Evolutionary conservation across 2,888 invertebrate species (phyloP).

Genomic region (Parapristionchus giblindavisi): DNA sequence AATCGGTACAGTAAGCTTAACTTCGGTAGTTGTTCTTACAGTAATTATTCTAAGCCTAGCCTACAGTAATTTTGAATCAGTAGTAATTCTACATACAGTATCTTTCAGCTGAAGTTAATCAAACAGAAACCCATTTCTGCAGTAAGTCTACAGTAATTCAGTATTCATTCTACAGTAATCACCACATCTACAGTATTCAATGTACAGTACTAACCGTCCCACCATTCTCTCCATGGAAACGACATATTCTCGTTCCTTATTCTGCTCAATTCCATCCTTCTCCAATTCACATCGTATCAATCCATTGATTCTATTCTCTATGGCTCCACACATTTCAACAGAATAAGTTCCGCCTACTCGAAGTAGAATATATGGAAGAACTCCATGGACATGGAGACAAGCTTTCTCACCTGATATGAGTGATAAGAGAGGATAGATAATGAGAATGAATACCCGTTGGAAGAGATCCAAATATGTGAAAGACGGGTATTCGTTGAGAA

Average conservation of each 20-base stretch:
- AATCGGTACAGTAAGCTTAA: too few relatives aligned
- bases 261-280: slow-evolving; percentile 22
- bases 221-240: slow-evolving; percentile 16
- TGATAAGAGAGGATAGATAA: background rate
- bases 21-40: too few relatives aligned
- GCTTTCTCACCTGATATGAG: slow-evolving; percentile 54
- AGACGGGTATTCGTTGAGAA: slow-evolving; percentile 24
- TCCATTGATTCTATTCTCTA: slow-evolving; percentile 29
- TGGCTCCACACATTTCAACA: slow-evolving; percentile 29
- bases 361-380: slow-evolving; percentile 58
- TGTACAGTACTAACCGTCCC: background rate
- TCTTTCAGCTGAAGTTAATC: too few relatives aligned
- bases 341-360: slow-evolving; percentile 52
- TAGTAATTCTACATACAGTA: too few relatives aligned
- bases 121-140: too few relatives aligned
- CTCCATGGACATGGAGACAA: slow-evolving; percentile 62
- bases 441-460: slow-evolving; percentile 10
- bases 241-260: slow-evolving; percentile 19
- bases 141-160: too few relatives aligned
- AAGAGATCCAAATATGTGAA: slow-evolving; percentile 37
- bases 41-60: too few relatives aligned
- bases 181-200: background rate
- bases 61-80: too few relatives aligned
- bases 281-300: slow-evolving; percentile 17
- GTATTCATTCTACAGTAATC: background rate